Conservation (phyloP, 2,888 invertebrate genomes). For the Pollenia griseotomentosa region DNA sequence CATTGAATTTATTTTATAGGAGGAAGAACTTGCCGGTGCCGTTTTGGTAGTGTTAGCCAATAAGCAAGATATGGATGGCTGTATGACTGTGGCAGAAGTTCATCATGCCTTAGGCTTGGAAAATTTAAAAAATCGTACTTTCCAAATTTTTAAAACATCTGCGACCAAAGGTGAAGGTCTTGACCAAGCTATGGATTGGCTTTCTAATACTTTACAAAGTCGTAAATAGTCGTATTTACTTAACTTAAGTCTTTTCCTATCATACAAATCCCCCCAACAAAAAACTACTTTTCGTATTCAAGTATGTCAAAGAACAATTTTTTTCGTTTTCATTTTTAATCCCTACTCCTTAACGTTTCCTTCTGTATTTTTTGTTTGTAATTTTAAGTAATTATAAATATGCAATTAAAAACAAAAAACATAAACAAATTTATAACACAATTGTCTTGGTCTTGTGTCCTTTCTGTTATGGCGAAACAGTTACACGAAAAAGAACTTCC, state of each 20-base stretch:
- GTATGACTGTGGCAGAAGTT: constrained; percentile 98
- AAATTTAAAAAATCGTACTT: constrained; percentile 97
- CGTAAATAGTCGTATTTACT: constrained; percentile 88
- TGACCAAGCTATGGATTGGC: constrained; percentile 99
- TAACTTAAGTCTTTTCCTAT: constrained; percentile 72
- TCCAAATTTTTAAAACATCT: constrained; percentile 98
- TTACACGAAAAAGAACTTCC: constrained; percentile 9
- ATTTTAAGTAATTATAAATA: constrained; percentile 73
- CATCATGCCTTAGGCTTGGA: constrained; percentile 98
- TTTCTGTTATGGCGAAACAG: constrained; percentile 50
- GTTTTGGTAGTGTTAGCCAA: constrained; percentile 98
- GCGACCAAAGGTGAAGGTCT: constrained; percentile 99
- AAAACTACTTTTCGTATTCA: constrained; percentile 72
- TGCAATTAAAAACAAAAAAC: constrained; percentile 66
- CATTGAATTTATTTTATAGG: constrained; percentile 85
- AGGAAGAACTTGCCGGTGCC: constrained; percentile 98
- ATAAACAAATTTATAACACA: constrained; percentile 57
- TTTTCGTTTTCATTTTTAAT: constrained; percentile 49
- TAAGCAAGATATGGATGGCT: constrained; percentile 99
- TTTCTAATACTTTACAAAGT: constrained; percentile 94
- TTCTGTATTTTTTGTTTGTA: constrained; percentile 60
- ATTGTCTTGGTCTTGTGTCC: constrained; percentile 46
- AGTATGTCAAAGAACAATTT: constrained; percentile 63
- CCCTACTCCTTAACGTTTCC: constrained; percentile 21
- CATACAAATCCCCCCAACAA: constrained; percentile 9